Conservation (phyloP, 92 coral and sea anemone species). For the Scolanthus callimorphus region DNA sequence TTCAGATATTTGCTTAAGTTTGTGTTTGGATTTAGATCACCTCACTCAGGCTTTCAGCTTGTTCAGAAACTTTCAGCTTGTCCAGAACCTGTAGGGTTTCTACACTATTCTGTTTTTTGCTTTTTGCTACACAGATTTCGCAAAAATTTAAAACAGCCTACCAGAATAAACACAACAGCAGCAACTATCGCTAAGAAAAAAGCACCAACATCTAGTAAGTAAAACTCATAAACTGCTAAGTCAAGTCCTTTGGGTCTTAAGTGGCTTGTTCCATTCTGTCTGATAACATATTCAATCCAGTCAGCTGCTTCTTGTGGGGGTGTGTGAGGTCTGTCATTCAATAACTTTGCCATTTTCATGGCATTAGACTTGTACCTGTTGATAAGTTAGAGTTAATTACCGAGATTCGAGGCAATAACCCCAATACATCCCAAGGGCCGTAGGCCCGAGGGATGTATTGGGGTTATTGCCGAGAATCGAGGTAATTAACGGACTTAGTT, state of each 20-base stretch:
- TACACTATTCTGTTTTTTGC: too few species aligned
- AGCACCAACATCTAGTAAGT: conserved; percentile 12
- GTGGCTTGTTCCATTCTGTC: conserved; percentile 20
- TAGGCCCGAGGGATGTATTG: too few species aligned
- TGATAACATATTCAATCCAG: conserved; percentile 21
- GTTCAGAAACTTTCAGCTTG: too few species aligned
- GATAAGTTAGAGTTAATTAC: too few species aligned
- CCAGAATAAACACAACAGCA: conserved; percentile 1
- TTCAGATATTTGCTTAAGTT: too few species aligned
- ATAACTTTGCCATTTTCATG: conserved; percentile 7
- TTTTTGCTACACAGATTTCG: neutral
- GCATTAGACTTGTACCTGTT: conserved; percentile 16
- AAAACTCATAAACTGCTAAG: conserved; percentile 26
- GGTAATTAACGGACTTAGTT: too few species aligned
- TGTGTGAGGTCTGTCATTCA: conserved; percentile 10
- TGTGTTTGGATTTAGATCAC: too few species aligned
- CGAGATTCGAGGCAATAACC: too few species aligned
- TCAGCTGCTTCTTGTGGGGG: conserved; percentile 29
- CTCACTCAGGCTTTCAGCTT: too few species aligned
- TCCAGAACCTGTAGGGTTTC: too few species aligned
- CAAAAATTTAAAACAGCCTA: neutral
- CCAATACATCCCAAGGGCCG: too few species aligned
- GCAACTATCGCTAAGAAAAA: conserved; percentile 1
- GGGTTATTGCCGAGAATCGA: too few species aligned
- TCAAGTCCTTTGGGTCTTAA: conserved; percentile 10